Base-by-base conservation (phyloP, 1,140 invertebrate genomes). In the Apocrypta bakeri region DNA sequence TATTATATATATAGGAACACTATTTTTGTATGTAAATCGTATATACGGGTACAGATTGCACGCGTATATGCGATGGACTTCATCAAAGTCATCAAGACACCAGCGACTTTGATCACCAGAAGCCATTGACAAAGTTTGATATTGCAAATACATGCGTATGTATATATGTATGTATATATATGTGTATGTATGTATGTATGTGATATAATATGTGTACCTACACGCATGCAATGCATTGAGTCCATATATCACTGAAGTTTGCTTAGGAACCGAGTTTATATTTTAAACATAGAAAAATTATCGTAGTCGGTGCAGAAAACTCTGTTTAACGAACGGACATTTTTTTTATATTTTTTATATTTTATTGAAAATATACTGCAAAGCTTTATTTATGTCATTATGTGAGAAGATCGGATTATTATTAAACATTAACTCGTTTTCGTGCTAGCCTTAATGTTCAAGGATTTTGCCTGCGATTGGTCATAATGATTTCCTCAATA, bases 401-500 rank as follows among this genome's bases (percentile, higher is more conserved):
- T 21, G 48, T 6, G 48, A 56, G 21, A 0, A 56, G 48, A 17
- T 7, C 6, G 33, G 3, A 24, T 42, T 12, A 68, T 77, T 66
- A 77, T 69, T 69, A 17, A 79, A 48, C 48, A 56, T 42, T 69
- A 61, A 64, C 37, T 12, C 40, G 14, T 63, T 37, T 74, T 61
- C 31, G 71, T 63, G 48, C 48, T 56, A 56, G 48, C 48, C 48
- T 56, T 17, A 56, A n/a, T 17, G 48, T 56, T 81, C 79, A 75
- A 81, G 72, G 79, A 42, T 25, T 56, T 74, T 68, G 37, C 37
- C 27, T 27, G 31, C 25, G n/a, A 81, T 74, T 75, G 21, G 24
- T 25, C 71, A 27, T 81, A 81, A 81, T 64, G 33, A 75, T 68
- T 81, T 81, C 72, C 72, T 75, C 66, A 81, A 75, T 81, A 81